A percentile compares a stretch with the other conserved stretches of the same genome.
Conservation (phyloP, 2,888 invertebrate species). For the Acrobasis repandana region DNA sequence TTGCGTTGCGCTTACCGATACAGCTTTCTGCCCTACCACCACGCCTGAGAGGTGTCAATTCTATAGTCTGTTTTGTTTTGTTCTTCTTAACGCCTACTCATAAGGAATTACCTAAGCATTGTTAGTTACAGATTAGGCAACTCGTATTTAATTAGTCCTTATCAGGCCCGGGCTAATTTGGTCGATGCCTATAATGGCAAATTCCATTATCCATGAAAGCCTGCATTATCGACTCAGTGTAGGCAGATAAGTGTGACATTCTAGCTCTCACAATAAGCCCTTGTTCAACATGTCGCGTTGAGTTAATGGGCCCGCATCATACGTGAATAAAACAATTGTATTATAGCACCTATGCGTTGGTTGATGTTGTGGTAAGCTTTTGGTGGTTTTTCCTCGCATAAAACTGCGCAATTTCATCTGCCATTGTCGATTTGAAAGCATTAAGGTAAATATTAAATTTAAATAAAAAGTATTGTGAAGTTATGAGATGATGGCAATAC, state of each 20-base stretch:
- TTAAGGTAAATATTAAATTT: too few relatives aligned
- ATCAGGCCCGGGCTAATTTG: constrained; percentile 29
- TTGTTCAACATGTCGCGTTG: constrained; percentile 44
- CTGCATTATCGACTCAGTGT: constrained; percentile 35
- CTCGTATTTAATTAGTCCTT: constrained; percentile 35
- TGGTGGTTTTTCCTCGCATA: too few relatives aligned
- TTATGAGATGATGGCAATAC: too few relatives aligned
- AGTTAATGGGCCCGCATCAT: constrained; percentile 37
- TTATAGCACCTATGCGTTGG: too few relatives aligned
- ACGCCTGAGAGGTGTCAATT: background rate
- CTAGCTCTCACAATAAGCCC: constrained; percentile 48
- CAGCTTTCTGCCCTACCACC: too few relatives aligned
- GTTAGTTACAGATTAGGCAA: constrained; percentile 34
- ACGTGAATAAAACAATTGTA: constrained; percentile 33
- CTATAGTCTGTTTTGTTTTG: constrained; percentile 9
- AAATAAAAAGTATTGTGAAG: too few relatives aligned
- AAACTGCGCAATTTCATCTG: too few relatives aligned
- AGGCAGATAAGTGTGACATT: constrained; percentile 44
- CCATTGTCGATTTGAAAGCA: too few relatives aligned
- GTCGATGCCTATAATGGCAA: constrained; percentile 31
- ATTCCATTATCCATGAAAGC: constrained; percentile 36
- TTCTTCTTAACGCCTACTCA: constrained; percentile 31
- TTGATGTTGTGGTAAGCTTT: too few relatives aligned
- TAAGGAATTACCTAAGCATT: constrained; percentile 35
- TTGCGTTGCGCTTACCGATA: too few relatives aligned